These are phyloP conservation scores for Chelonus formosanus DNA, from an alignment of 2,888 invertebrate genomes.

Conservation along the genomic window DNA sequence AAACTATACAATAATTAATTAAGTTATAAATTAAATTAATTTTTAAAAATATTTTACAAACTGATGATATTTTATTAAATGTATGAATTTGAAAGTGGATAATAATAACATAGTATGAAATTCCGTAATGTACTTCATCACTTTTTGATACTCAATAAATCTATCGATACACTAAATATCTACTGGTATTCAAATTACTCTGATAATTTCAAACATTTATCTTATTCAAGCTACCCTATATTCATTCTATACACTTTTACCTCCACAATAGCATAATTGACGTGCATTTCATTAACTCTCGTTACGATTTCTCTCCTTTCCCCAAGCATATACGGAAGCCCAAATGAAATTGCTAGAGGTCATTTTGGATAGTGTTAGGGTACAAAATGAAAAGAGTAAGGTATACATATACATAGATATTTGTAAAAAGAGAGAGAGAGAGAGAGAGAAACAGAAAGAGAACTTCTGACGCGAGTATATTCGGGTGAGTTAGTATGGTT, in stretches of 20 bases:
- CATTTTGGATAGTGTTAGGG: conserved; percentile 6
- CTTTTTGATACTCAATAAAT: no score
- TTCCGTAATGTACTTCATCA: no score
- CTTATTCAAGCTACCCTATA: neutral
- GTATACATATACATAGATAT: neutral
- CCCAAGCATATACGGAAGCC: neutral
- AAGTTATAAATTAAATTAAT: no score
- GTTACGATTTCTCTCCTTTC: conserved; percentile 20
- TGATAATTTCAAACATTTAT: no score
- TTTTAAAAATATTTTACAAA: no score
- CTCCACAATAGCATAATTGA: neutral
- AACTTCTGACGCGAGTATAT: conserved; percentile 19
- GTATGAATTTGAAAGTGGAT: no score
- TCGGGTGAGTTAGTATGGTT: conserved; percentile 30
- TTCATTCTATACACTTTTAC: conserved; percentile 2
- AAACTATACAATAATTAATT: no score
- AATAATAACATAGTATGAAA: no score
- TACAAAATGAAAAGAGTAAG: conserved; percentile 1
- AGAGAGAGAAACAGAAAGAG: conserved; percentile 18
- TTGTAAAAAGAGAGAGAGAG: conserved; percentile 1
- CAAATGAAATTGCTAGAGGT: conserved; percentile 29
- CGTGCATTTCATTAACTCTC: conserved; percentile 24
- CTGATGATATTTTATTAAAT: no score
- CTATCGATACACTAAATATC: no score
- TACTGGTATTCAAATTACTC: no score